A percentile compares a stretch with the other conserved stretches of the same genome.
phyloP scores from a whole-genome alignment of 1,140 invertebrate genomes.

The Psix sp. region DNA sequence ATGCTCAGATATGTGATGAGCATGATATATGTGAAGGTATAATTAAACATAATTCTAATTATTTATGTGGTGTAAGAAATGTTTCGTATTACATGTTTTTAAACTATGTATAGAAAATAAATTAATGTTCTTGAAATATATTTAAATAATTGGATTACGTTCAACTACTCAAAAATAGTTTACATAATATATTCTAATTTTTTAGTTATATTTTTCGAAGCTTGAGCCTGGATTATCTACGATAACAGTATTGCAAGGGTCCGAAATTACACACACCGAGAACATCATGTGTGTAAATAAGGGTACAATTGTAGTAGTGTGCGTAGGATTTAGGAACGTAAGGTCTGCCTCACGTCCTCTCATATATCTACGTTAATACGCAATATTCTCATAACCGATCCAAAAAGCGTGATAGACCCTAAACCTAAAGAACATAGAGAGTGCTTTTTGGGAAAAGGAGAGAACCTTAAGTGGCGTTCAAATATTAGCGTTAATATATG shows the following conservation, averaged over 20 bases:
- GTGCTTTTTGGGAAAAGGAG: slow-evolving; percentile 25
- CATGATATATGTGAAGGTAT: background rate
- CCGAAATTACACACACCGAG: too few species aligned
- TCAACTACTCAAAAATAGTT: too few species aligned
- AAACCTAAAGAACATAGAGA: slow-evolving; percentile 16
- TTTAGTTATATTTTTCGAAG: slow-evolving; percentile 31
- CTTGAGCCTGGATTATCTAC: slow-evolving; percentile 48
- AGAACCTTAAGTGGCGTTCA: slow-evolving; percentile 36
- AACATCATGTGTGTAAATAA: slow-evolving; percentile 16
- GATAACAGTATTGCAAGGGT: slow-evolving; percentile 41
- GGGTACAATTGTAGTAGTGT: slow-evolving; percentile 26
- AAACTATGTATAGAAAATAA: too few species aligned
- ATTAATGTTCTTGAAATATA: too few species aligned
- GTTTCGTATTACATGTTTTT: too few species aligned
- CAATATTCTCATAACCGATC: slow-evolving; percentile 57
- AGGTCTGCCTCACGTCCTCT: slow-evolving; percentile 47
- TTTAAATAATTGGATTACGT: too few species aligned
- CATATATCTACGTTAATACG: slow-evolving; percentile 55
- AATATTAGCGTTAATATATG: slow-evolving; percentile 39
- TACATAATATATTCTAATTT: background rate
- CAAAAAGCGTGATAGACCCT: slow-evolving; percentile 29
- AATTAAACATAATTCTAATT: too few species aligned
- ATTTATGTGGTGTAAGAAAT: too few species aligned
- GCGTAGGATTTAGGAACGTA: slow-evolving; percentile 55
- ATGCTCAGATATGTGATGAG: slow-evolving; percentile 41